Evolutionary conservation across 2,113 vertebrate genomes (phyloP), one percentile per base, ranked within the genome.

Genomic region (Anhinga anhinga): DNA sequence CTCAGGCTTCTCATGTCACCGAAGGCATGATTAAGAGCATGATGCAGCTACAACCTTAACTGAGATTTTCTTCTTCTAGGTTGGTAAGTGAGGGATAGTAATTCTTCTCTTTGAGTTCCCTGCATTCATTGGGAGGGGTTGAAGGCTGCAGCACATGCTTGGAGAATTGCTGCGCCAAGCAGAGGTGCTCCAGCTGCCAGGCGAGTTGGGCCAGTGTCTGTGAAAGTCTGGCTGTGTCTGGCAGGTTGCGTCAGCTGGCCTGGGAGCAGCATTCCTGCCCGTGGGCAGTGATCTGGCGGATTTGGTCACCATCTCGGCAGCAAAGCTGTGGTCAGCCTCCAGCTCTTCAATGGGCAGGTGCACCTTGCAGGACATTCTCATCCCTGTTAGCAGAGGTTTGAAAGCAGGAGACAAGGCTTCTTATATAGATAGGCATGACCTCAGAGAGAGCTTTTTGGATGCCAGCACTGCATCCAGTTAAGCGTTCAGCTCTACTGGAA

Each of bases 281-380:
- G 0, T 22, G 40, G 53, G 32, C 4, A 1, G 17, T 32, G n/a
- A n/a, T 26, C 15, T 42, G 69, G 38, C 1, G 2, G 30, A 13
- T 87, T 65, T 78, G 82, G 56, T 38, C 78, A 36, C 59, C 53
- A 1, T 26, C 42, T 77, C 2, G 1, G 18, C 42, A 63, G 40
- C 74, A 62, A 40, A 40, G 45, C 27, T 52, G 44, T 34, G 55
- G 30, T 56, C 69, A 66, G 55, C 38, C 40, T 56, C 45, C 32
- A 63, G 52, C 44, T 82, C 34, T 55, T 45, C 56, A 36, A 16
- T 15, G 40, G 25, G 58, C 66, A 50, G 59, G 12, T 62, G 32
- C 32, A 25, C 44, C 38, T 55, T 55, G 42, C 59, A 74, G 59
- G 45, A 11, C 0, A 1, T 53, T 36, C 59, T 81, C 67, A 16